Evolutionary conservation across 2,113 vertebrate genomes (phyloP), one percentile per base, ranked within the genome.

Genomic region (Hemiscyllium ocellatum): DNA sequence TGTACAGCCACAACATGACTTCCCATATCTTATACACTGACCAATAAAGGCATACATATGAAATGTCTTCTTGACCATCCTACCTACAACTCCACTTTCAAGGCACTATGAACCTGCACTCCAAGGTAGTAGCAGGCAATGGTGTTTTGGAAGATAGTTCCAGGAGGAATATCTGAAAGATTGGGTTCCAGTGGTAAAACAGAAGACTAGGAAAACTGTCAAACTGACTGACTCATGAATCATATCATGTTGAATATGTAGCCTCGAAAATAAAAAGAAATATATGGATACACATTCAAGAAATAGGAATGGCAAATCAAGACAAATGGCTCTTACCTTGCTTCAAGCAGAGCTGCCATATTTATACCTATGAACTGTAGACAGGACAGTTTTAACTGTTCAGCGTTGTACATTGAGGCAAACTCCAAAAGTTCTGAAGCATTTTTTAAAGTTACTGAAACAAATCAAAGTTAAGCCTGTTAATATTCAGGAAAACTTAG

Each of bases 351-450:
- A 96, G 98, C 98, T 42, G 98, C 98, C 98, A 99, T 98, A 97
- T 99, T 99, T 96, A 99, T 97, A 96, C 97, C 98, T 56, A 99
- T 99, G 96, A 99, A 99, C 96, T 99, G 99, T 96, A 99, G 97
- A 96, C 99, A 99, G 96, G 99, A 99, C 66, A 98, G 97, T 96
- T 99, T 99, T 29, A 99, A 97, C 96, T 99, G 99, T 42, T 98
- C 98, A 95, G 99, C 99, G 37, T 98, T 99, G 97, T 99, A 99
- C 97, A 98, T 97, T 20, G 98, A 97, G 86, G 99, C 97, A 97
- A 99, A 99, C 96, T 99, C 99, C 97, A 99, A 96, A 37, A 99
- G 97, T 97, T 99, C 98, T 0, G 98, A 98, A 96, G 98, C 98
- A 47, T 99, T 99, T 97, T 99, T 99, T 96, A 99, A 97, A 24